A percentile compares a stretch with the other conserved stretches of the same genome.
These are phyloP conservation scores for Adelognathus sp. DNA, from an alignment of 2,888 invertebrate species.

Conservation along the genomic window DNA sequence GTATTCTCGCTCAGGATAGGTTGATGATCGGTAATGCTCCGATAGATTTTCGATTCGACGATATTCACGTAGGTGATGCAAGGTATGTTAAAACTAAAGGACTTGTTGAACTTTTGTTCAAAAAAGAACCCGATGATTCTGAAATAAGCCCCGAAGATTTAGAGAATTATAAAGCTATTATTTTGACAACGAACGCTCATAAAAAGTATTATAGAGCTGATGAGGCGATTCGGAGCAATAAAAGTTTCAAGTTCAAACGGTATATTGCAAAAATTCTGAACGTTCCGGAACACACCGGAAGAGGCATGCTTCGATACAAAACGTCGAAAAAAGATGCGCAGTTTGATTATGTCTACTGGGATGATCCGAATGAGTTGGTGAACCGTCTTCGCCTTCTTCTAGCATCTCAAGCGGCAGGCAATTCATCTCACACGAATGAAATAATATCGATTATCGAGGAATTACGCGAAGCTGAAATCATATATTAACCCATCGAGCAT, in stretches of 20 bases:
- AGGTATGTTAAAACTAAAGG: constrained; percentile 37
- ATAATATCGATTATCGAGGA: constrained; percentile 32
- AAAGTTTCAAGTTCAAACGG: constrained; percentile 14
- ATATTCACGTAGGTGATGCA: constrained; percentile 3
- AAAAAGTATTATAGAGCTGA: constrained; percentile 27
- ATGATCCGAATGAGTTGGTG: constrained; percentile 52
- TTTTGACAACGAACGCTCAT: constrained; percentile 41
- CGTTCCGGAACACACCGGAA: neutral
- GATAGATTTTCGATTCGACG: constrained; percentile 14
- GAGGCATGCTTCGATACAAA: constrained; percentile 4
- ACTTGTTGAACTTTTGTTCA: constrained; percentile 8
- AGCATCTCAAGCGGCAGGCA: constrained; percentile 33
- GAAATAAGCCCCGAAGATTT: neutral
- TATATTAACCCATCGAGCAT: neutral
- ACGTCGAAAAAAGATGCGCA: neutral
- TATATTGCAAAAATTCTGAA: constrained; percentile 1
- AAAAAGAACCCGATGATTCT: neutral
- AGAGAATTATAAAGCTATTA: constrained; percentile 35
- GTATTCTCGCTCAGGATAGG: constrained; percentile 16
- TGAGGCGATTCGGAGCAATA: neutral
- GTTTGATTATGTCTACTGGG: constrained; percentile 43
- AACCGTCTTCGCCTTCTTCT: constrained; percentile 29
- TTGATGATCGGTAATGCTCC: constrained; percentile 43
- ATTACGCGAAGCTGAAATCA: constrained; percentile 16
- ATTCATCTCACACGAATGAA: constrained; percentile 37